Base-by-base conservation (phyloP, 2,113 vertebrate genomes). In the Melozone crissalis region DNA sequence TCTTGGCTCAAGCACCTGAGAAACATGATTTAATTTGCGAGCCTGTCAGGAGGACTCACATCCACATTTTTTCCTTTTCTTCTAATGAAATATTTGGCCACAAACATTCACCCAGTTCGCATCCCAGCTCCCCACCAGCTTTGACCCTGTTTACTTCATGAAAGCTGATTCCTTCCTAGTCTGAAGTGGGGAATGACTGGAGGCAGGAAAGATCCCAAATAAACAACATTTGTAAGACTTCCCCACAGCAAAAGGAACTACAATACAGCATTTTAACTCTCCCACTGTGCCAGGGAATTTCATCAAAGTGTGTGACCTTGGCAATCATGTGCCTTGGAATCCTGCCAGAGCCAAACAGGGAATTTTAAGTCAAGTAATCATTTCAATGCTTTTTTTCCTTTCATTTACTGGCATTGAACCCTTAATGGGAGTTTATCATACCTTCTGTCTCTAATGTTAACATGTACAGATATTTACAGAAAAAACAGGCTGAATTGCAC, bases 251-350 rank as follows among this genome's bases (percentile, higher is more conserved):
- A 86, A 84, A 78, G 58, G 83, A 95, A 28, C 75, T 27, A 44
- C 5, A 10, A 77, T 51, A 5, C 69, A 47, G 57, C 13, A 86
- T 95, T 96, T 93, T 84, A 92, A 92, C 88, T 93, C 93, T 93
- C 86, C 90, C 58, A 78, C 88, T 82, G 86, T 90, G 88, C 86
- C 95, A 96, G 94, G 51, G 92, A 95, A 96, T 94, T 77, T 94
- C 95, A 89, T 90, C 85, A 84, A 93, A 95, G 79, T 90, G 73
- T 51, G 5, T 75, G 86, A 93, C 92, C 92, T 75, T 82, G 62
- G 83, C 6, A 28, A 84, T 96, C 92, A 61, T 65, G 89, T 30
- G 85, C 74, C 87, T 78, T 93, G 95, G 94, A 52, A 30, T 33
- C 49, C 68, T 57, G 83, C 90, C 95, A 92, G 79, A 80, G 62